A percentile compares a stretch with the other conserved stretches of the same genome.
Conservation (phyloP, 92 coral and sea anemone species). For the Desmophyllum pertusum region DNA sequence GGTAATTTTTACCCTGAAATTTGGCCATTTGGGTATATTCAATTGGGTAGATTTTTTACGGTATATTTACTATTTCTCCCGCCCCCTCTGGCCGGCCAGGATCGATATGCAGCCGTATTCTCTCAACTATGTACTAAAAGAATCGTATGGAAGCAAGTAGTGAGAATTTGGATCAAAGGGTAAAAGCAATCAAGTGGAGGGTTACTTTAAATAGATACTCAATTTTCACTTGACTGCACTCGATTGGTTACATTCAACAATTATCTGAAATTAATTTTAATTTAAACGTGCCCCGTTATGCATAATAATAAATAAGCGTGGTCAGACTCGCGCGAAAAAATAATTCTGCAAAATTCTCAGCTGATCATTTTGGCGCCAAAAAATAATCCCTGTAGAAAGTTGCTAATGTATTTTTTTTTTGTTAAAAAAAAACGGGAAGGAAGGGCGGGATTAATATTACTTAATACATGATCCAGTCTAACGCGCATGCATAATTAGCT, state of each 20-base stretch:
- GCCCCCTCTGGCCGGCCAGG: too few species aligned
- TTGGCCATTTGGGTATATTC: too few species aligned
- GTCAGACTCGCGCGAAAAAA: constrained; percentile 23
- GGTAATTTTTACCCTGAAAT: too few species aligned
- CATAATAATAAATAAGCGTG: background rate
- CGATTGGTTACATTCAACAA: background rate
- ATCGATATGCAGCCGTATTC: too few species aligned
- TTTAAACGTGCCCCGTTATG: background rate
- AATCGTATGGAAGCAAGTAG: background rate
- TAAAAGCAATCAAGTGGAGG: background rate
- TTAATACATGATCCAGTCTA: background rate
- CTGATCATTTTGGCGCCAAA: constrained; percentile 39
- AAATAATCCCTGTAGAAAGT: background rate
- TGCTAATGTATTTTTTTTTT: background rate
- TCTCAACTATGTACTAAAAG: background rate
- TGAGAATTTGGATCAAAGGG: background rate
- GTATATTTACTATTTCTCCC: too few species aligned
- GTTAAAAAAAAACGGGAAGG: background rate
- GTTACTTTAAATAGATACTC: background rate
- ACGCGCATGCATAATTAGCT: background rate
- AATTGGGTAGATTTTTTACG: too few species aligned
- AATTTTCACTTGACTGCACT: background rate
- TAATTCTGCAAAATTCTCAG: constrained; percentile 26
- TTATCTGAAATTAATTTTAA: background rate
- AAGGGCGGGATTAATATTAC: background rate